Conservation (phyloP, 30 jellyfish, hydroid and myxozoan genomes). For the Cassiopea andromeda region DNA sequence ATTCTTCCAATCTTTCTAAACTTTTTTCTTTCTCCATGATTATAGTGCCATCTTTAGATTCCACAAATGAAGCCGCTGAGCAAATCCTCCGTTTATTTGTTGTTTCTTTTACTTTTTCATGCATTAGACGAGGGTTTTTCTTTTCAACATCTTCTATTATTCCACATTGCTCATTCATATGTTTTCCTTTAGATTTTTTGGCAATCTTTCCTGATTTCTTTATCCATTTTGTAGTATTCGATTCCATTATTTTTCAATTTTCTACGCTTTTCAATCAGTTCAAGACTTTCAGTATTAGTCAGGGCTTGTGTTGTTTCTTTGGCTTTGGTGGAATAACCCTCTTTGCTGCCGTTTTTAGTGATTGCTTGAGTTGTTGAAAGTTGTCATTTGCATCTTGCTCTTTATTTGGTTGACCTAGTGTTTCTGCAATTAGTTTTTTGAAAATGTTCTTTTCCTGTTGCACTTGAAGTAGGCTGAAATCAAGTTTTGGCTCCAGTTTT, state of each 20-base stretch:
- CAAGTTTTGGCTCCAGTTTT: background rate
- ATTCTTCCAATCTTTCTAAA: background rate
- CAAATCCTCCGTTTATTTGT: background rate
- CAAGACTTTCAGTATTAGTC: slow-evolving; percentile 39
- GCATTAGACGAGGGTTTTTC: background rate
- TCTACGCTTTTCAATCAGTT: slow-evolving; percentile 12
- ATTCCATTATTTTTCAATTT: background rate
- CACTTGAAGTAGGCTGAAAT: background rate
- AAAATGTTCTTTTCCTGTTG: no score
- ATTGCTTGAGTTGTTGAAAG: background rate
- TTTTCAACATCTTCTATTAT: background rate
- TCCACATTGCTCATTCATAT: background rate
- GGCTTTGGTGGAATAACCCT: background rate
- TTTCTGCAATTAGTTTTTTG: no score
- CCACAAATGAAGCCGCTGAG: no score
- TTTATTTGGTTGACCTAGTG: background rate
- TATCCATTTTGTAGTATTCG: background rate
- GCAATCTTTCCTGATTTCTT: background rate
- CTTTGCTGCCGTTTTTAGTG: background rate
- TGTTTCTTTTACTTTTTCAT: slow-evolving; percentile 1
- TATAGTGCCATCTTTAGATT: no score
- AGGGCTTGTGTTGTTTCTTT: background rate
- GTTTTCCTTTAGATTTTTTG: background rate
- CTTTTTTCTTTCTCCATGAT: no score
- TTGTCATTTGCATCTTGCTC: background rate